Evolutionary conservation across 2,113 vertebrate genomes (phyloP).

Genomic region (Fregata magnificens): DNA sequence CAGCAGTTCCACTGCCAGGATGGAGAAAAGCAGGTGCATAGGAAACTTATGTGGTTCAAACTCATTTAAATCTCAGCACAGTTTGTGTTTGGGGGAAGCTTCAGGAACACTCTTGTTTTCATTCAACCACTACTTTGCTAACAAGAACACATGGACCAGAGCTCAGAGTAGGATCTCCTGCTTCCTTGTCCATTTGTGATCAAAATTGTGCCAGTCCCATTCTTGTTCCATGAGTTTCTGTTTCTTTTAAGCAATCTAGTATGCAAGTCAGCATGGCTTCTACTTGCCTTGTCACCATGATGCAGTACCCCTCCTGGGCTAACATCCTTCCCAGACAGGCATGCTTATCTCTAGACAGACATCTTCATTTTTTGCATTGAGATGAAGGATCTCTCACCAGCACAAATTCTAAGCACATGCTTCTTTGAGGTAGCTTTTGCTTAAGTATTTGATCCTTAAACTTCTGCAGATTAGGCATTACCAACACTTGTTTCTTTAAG

Average conservation of each 20-base stretch:
- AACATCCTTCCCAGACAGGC: not conserved
- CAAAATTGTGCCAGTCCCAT: not conserved
- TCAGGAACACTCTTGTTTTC: not conserved
- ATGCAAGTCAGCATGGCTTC: not conserved
- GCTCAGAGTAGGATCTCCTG: not conserved
- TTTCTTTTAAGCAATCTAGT: not conserved
- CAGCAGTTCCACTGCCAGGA: not conserved
- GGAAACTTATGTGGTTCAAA: not conserved
- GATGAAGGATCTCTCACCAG: not conserved
- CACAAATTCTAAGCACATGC: not conserved
- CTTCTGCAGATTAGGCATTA: not conserved
- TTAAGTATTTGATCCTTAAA: slow-evolving; percentile 4
- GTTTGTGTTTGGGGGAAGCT: not conserved
- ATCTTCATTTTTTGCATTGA: not conserved
- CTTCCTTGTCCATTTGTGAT: not conserved
- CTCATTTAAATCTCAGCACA: not conserved
- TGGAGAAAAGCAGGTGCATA: not conserved
- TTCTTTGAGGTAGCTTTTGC: not conserved
- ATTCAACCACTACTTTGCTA: not conserved
- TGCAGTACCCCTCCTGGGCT: not conserved
- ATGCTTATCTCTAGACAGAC: not conserved
- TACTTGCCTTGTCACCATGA: not conserved
- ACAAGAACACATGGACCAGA: not conserved
- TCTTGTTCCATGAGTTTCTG: not conserved
- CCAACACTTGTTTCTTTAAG: not conserved